Percentiles rank a stretch among this genome's conserved stretches.
phyloP scores from a whole-genome alignment of 2,888 invertebrate genomes.

The Pammene fasciana region DNA sequence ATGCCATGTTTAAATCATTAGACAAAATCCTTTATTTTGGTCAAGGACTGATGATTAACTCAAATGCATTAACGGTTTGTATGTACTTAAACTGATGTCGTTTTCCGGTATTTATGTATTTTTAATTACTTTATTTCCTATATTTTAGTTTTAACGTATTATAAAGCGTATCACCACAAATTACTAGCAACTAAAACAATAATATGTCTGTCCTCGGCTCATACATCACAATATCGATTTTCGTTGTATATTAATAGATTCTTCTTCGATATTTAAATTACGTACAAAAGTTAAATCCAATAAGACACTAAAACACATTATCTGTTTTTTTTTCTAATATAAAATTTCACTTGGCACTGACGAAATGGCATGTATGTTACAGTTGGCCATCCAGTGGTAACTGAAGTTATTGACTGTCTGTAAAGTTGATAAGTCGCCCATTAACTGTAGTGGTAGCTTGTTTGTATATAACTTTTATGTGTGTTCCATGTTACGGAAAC shows the following conservation, averaged over 20 bases:
- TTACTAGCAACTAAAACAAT: too few relatives aligned
- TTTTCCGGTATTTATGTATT: neutral
- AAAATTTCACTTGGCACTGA: neutral
- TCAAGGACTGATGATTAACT: constrained; percentile 39
- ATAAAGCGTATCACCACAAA: constrained; percentile 1
- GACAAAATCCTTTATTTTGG: constrained; percentile 30
- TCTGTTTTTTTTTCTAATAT: too few relatives aligned
- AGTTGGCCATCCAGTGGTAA: constrained; percentile 52
- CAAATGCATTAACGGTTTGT: constrained; percentile 18
- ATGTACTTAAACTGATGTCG: constrained; percentile 23
- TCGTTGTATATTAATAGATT: constrained; percentile 23
- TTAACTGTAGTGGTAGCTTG: constrained; percentile 54
- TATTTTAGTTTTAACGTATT: neutral
- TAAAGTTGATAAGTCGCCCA: constrained; percentile 65
- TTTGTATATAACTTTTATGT: constrained; percentile 49
- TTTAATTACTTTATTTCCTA: neutral
- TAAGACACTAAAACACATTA: neutral
- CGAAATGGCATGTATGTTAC: constrained; percentile 21
- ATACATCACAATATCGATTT: constrained; percentile 35
- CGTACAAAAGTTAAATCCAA: neutral
- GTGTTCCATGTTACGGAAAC: constrained; percentile 58
- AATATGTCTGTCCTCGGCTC: constrained; percentile 13
- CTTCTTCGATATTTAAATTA: constrained; percentile 3
- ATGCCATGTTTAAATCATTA: constrained; percentile 28
- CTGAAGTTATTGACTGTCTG: constrained; percentile 67